Conservation (phyloP, 2,113 vertebrate species). For the Hemicordylus capensis region DNA sequence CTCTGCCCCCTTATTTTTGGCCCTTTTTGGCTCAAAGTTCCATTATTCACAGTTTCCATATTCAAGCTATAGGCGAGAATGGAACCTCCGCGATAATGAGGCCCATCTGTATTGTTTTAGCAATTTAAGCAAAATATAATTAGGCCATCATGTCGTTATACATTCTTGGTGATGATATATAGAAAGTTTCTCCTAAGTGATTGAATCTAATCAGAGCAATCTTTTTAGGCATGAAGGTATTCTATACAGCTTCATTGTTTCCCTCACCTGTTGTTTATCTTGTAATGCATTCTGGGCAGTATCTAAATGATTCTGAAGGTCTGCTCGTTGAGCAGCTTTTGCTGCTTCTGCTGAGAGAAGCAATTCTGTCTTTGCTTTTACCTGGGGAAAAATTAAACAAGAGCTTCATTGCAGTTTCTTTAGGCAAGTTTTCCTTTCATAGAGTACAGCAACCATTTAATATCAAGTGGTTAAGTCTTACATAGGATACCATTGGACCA, state of each 20-base stretch:
- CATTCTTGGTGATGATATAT: neutral
- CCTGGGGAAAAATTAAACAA: constrained; percentile 74
- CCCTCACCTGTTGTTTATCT: constrained; percentile 93
- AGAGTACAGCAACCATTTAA: neutral
- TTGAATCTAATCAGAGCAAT: neutral
- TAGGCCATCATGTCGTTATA: neutral
- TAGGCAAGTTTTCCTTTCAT: neutral
- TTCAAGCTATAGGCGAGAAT: no score
- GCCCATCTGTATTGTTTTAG: neutral
- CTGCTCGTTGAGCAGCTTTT: constrained; percentile 91
- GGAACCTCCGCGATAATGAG: no score
- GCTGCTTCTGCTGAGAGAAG: constrained; percentile 93
- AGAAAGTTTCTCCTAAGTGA: neutral
- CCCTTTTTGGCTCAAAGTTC: no score
- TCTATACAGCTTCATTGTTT: neutral
- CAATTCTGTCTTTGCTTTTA: constrained; percentile 97
- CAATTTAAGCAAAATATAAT: neutral
- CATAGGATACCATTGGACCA: neutral
- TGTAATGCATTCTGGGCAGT: constrained; percentile 93
- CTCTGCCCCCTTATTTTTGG: no score
- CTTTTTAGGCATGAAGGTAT: neutral
- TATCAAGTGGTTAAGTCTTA: neutral
- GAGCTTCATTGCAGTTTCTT: neutral
- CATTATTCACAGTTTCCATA: neutral
- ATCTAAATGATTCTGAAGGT: constrained; percentile 95